phyloP scores from a whole-genome alignment of 2,888 invertebrate genomes.

The Pyralis farinalis region DNA sequence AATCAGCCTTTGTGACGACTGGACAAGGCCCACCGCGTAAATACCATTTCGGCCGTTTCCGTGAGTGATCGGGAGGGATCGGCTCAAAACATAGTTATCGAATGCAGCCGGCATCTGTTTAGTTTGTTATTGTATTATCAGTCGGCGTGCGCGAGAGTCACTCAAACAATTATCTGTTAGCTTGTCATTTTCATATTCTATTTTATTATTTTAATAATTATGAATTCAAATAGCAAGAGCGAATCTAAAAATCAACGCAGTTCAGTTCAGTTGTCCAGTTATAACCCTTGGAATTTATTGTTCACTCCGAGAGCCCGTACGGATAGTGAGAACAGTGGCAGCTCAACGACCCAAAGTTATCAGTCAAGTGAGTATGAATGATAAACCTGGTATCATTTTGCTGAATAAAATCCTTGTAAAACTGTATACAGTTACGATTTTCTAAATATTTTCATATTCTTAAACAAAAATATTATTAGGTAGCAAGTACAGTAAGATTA shows the following conservation, averaged over 20 bases:
- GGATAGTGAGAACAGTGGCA: slow-evolving; percentile 67
- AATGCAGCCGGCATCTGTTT: slow-evolving; percentile 27
- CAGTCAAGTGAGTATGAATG: slow-evolving; percentile 54
- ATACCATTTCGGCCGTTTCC: slow-evolving; percentile 55
- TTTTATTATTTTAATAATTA: slow-evolving; percentile 15
- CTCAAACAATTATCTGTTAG: slow-evolving; percentile 7
- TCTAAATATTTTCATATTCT: too few species aligned
- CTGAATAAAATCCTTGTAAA: too few species aligned
- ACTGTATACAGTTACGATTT: too few species aligned
- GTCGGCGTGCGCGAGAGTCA: slow-evolving; percentile 43
- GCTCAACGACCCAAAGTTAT: slow-evolving; percentile 48
- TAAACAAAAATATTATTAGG: too few species aligned
- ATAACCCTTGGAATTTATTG: slow-evolving; percentile 68
- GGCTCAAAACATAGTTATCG: slow-evolving; percentile 58
- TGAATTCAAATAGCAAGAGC: slow-evolving; percentile 60
- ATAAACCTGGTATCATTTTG: background rate
- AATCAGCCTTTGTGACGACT: slow-evolving; percentile 27
- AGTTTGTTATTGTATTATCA: slow-evolving; percentile 52
- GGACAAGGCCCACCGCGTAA: slow-evolving; percentile 55
- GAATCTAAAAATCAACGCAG: slow-evolving; percentile 41
- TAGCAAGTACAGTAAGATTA: too few species aligned
- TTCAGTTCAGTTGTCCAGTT: slow-evolving; percentile 38
- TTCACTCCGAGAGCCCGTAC: slow-evolving; percentile 60
- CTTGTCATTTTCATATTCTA: slow-evolving; percentile 15
- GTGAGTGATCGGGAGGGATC: slow-evolving; percentile 49